Conservation (phyloP, 2,113 vertebrate species). For the Amazona vittata region DNA sequence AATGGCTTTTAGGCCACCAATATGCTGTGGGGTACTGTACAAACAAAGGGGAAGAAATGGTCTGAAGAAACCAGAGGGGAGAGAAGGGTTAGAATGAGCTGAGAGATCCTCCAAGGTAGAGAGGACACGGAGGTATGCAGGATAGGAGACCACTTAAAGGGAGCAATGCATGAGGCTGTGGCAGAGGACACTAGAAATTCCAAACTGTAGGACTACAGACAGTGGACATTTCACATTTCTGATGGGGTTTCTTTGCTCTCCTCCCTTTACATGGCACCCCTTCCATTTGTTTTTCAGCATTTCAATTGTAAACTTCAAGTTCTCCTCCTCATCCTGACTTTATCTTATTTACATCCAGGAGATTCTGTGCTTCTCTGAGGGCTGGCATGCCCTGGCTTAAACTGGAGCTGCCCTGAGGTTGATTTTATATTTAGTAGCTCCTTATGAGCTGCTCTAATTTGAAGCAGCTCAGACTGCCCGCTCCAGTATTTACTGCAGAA, state of each 20-base stretch:
- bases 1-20: background rate
- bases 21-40: background rate
- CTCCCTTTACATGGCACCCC: background rate
- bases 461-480: slow-evolving; percentile 2
- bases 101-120: background rate
- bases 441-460: slow-evolving; percentile 38
- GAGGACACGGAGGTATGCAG: background rate
- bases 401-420: slow-evolving; percentile 42
- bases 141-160: background rate
- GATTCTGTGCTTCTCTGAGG: background rate
- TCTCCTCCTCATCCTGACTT: background rate
- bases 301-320: background rate
- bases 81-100: background rate
- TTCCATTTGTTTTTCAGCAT: background rate
- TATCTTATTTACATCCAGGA: background rate
- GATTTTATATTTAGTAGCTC: slow-evolving; percentile 59
- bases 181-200: background rate
- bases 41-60: background rate
- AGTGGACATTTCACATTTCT: background rate
- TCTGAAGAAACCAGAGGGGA: background rate
- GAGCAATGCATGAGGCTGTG: background rate
- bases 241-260: background rate
- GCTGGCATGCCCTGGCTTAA: slow-evolving; percentile 39
- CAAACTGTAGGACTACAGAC: background rate
- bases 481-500: slow-evolving; percentile 10